Evolutionary conservation across 1,140 invertebrate genomes (phyloP), one percentile per base, ranked within the genome.

Genomic region (Magallana gigas): DNA sequence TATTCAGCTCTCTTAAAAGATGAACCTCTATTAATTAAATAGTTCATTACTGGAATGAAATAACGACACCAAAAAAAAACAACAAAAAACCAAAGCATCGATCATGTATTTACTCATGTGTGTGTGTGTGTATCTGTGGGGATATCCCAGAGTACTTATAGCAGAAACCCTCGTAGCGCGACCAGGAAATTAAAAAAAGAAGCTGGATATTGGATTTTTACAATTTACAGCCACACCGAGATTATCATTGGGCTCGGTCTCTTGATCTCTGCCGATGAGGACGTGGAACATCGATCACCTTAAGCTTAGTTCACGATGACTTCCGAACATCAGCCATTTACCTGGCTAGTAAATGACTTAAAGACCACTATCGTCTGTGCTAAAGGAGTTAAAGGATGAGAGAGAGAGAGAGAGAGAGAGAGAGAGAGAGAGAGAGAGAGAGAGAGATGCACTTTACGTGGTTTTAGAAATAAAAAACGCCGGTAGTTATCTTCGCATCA

Each of bases 181-280:
- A 23, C 7, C 68, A 76, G 68, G 68, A 76, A 76, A 76, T 76
- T 76, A 76, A 76, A 76, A 64, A 48, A 76, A 76, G 18, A 48
- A 0, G 23, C 29, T 29, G 18, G 68, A 76, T 76, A 76, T 76
- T 76, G 68, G 68, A 76, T 76, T 76, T 48, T 76, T 76, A 29
- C 68, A 76, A 36, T 76, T 76, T 76, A 76, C 68, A 76, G 68
- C 68, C 36, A 29, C 68, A 76, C 36, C 36, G 36, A 29, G 68
- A 76, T 76, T 76, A 76, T 76, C 68, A 36, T 76, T 76, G 12
- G 36, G 68, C 12, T 29, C 9, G 36, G 68, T 76, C 23, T 76
- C 68, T 76, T 76, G 68, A 23, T 76, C 68, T 76, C 23, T 36
- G 3, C 68, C 23, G 23, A 23, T 76, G 23, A 48, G 36, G 36